phyloP scores from a whole-genome alignment of 2,888 invertebrate genomes.

The Chaitophorus viminalis region DNA sequence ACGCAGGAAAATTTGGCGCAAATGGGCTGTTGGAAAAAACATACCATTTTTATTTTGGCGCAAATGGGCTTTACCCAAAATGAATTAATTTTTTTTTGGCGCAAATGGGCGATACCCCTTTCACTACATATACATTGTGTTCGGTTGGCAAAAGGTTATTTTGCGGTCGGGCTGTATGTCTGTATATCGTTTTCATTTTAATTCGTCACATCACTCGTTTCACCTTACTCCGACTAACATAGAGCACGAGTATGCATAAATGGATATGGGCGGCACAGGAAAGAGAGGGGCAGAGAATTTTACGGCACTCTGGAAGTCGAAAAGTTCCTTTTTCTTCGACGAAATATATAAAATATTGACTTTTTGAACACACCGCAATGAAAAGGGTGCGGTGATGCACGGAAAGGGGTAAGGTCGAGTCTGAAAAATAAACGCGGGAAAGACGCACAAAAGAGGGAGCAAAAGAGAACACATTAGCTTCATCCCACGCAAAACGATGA shows the following conservation, averaged over 20 bases:
- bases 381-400: background rate
- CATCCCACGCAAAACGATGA: conserved; percentile 29
- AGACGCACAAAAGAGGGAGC: background rate
- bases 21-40: too few species aligned
- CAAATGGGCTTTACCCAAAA: too few species aligned
- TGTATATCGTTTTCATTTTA: conserved; percentile 31
- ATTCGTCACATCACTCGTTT: background rate
- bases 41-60: too few species aligned
- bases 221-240: too few species aligned
- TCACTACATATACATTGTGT: too few species aligned
- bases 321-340: conserved; percentile 49
- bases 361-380: conserved; percentile 31
- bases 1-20: too few species aligned
- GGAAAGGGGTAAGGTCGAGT: conserved; percentile 9
- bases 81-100: too few species aligned
- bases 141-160: too few species aligned
- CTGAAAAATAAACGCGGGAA: conserved; percentile 4
- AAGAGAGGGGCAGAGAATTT: background rate
- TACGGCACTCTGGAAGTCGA: conserved; percentile 23
- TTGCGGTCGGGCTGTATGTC: conserved; percentile 1
- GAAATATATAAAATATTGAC: conserved; percentile 56
- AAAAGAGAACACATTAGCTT: conserved; percentile 16
- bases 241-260: background rate
- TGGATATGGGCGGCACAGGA: background rate
- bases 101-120: too few species aligned